Evolutionary conservation across 2,888 invertebrate species (phyloP).

Genomic region (Metalampra italica): DNA sequence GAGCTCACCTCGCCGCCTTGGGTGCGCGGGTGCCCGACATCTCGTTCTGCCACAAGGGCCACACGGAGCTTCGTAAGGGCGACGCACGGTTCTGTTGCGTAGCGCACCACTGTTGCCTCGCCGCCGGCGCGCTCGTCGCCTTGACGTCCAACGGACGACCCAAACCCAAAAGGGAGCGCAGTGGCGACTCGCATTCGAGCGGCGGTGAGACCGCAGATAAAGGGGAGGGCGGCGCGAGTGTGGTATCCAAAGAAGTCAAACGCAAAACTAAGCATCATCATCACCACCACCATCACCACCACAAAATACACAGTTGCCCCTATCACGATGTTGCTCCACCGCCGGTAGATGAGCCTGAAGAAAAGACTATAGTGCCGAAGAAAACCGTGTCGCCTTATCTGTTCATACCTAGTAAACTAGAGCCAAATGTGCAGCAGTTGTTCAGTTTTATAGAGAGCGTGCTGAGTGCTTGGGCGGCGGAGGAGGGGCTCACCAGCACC

Average conservation of each 20-base stretch:
- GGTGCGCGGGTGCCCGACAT: slow-evolving; percentile 71
- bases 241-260: slow-evolving; percentile 45
- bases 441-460: slow-evolving; percentile 90
- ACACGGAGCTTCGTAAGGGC: slow-evolving; percentile 60
- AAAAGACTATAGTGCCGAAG: slow-evolving; percentile 54
- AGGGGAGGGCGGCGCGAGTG: slow-evolving; percentile 47
- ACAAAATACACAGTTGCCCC: slow-evolving; percentile 67
- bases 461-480: slow-evolving; percentile 87
- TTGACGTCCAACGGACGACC: slow-evolving; percentile 57
- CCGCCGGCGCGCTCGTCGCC: slow-evolving; percentile 60
- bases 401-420: slow-evolving; percentile 78
- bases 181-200: slow-evolving; percentile 71
- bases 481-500: slow-evolving; percentile 84
- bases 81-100: slow-evolving; percentile 71
- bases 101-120: slow-evolving; percentile 72
- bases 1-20: slow-evolving; percentile 73
- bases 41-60: slow-evolving; percentile 71
- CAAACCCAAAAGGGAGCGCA: slow-evolving; percentile 58
- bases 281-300: slow-evolving; percentile 62
- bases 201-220: slow-evolving; percentile 67
- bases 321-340: slow-evolving; percentile 60
- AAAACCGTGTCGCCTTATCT: slow-evolving; percentile 75
- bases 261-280: slow-evolving; percentile 60
- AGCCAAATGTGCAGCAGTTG: slow-evolving; percentile 88
- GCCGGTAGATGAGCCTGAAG: slow-evolving; percentile 54